A percentile compares a stretch with the other conserved stretches of the same genome.
phyloP scores from a whole-genome alignment of 2,888 invertebrate species.

The Epicampocera succincta region DNA sequence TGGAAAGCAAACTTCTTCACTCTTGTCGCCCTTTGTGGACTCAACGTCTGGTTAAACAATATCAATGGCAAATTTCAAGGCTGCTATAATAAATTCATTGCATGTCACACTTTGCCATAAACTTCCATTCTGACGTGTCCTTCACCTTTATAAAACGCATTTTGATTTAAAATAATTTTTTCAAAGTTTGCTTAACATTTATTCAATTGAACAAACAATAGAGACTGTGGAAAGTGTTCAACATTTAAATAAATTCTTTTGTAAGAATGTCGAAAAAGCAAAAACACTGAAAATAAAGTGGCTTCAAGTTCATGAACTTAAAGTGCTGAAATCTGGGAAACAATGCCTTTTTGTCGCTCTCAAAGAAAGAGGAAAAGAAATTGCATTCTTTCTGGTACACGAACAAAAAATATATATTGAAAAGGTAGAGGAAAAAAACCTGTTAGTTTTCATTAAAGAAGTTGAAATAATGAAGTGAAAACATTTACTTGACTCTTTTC shows the following conservation, averaged over 20 bases:
- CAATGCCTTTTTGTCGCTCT: background rate
- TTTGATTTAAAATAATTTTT: conserved; percentile 4
- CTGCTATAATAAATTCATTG: conserved; percentile 6
- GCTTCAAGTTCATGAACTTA: conserved; percentile 3
- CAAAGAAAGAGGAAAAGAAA: background rate
- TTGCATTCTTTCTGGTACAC: background rate
- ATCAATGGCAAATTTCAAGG: background rate
- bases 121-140: background rate
- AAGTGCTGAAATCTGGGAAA: conserved; percentile 21
- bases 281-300: conserved; percentile 26
- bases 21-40: no score
- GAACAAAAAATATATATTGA: background rate
- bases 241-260: conserved; percentile 24
- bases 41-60: no score
- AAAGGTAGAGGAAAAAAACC: background rate
- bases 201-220: conserved; percentile 48
- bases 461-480: conserved; percentile 11
- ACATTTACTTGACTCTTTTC: conserved; percentile 6
- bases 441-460: background rate
- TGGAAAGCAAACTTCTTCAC: no score
- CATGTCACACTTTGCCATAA: conserved; percentile 10
- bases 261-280: background rate
- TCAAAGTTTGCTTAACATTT: conserved; percentile 16
- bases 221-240: conserved; percentile 35
- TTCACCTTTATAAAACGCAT: background rate